Base-by-base conservation (phyloP, 2,797 vertebrate genomes). In the Muraenolepis orangiensis region DNA sequence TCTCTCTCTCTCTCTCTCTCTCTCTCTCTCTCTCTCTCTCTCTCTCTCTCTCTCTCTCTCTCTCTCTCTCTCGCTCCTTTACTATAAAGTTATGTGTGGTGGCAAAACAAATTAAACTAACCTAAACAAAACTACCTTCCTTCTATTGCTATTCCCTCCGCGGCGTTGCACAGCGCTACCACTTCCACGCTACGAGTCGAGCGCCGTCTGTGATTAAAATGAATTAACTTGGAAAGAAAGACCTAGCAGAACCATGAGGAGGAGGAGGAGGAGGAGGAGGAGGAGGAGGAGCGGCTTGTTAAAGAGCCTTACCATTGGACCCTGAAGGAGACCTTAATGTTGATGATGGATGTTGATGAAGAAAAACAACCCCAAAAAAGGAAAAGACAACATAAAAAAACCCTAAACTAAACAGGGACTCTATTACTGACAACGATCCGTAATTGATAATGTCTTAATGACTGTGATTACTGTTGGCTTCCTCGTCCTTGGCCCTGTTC, bases 131-230 rank as follows among this genome's bases (percentile, higher is more conserved):
- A 31, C 6, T 30, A 1, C 12, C 77, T 69, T 81, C 81, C 79
- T 78, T 74, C 72, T 77, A 74, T 80, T 72, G 67, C 46, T 12
- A 28, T 71, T 77, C 78, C 77, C 64, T 76, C 51, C 57, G 73
- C 84, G 86, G 46, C 18, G 46, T 8, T 34, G 32, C 32, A 86
- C 84, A 77, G 83, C 74, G n/a, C n/a, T n/a, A n/a, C n/a, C n/a
- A n/a, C n/a, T n/a, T n/a, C n/a, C 87, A 81, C 91, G 87, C 87
- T 81, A 67, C 74, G 28, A 26, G 75, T 75, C 29, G 40, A 86
- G 80, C 76, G 78, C 74, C 32, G 82, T 72, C 71, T 78, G 82
- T 91, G 93, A 93, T 92, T 93, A 87, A 90, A 93, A 93, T 92
- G 78, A 92, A 93, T 93, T 88, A 92, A 91, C 82, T 89, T 91